Evolutionary conservation across 2,113 vertebrate species (phyloP).

Genomic region (Lipophrys pholis): DNA sequence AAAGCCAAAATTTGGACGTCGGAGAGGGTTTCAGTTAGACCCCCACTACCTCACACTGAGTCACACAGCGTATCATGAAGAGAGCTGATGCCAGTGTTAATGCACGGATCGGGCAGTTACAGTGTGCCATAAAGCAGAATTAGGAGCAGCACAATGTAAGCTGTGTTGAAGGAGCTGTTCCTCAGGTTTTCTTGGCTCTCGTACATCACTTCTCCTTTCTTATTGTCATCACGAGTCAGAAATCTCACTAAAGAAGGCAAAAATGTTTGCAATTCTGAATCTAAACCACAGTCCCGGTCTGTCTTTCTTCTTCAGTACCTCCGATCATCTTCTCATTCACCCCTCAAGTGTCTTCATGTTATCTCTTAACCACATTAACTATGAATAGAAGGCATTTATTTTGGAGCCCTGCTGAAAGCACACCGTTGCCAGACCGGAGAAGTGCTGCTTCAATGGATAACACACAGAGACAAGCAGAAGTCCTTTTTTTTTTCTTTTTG

Average conservation of each 20-base stretch:
- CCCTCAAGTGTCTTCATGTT: slow-evolving; percentile 9
- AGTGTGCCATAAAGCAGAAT: slow-evolving; percentile 16
- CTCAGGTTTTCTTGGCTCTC: neutral
- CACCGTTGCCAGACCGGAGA: slow-evolving; percentile 12
- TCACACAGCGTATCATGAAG: slow-evolving; percentile 40
- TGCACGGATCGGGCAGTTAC: slow-evolving; percentile 20
- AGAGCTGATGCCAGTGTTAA: slow-evolving; percentile 38
- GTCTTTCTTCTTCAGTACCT: neutral
- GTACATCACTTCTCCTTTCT: neutral
- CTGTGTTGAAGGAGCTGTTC: neutral
- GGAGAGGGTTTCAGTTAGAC: slow-evolving; percentile 13
- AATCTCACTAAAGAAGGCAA: neutral
- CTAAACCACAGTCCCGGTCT: neutral
- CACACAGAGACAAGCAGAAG: neutral
- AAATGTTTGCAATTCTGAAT: neutral
- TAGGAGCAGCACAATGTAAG: slow-evolving; percentile 16
- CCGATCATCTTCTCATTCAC: neutral
- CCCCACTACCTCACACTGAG: slow-evolving; percentile 59
- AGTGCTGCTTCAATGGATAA: slow-evolving; percentile 32
- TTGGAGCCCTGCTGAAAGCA: slow-evolving; percentile 35
- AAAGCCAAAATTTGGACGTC: slow-evolving; percentile 51
- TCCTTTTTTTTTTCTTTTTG: neutral
- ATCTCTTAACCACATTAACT: slow-evolving; percentile 34
- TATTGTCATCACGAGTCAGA: neutral
- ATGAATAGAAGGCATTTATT: slow-evolving; percentile 48